These are phyloP conservation scores for Eucidaris tribuloides DNA, from an alignment of 35 echinoderm and acorn worm genomes.

Conservation along the genomic window DNA sequence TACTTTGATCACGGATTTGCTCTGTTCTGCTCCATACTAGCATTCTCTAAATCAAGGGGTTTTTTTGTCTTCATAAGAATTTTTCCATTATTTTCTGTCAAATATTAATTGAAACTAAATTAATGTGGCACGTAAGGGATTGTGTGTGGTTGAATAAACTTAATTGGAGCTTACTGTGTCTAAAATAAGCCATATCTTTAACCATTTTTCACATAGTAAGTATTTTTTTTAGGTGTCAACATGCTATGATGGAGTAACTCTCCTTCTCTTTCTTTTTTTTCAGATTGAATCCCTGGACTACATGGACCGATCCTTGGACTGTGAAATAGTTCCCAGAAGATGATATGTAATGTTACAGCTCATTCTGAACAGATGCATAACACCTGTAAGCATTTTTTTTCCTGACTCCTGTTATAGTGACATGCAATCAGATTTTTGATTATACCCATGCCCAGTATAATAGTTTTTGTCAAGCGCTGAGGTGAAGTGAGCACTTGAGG, in stretches of 20 bases:
- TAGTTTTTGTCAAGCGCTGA: not conserved
- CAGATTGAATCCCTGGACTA: constrained; percentile 86
- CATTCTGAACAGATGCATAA: constrained; percentile 80
- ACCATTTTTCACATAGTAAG: not conserved
- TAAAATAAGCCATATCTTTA: not conserved
- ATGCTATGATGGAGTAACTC: not conserved
- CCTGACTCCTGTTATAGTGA: not conserved
- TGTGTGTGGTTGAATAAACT: not conserved
- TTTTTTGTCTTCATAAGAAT: too few relatives aligned
- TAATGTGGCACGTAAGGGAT: not conserved
- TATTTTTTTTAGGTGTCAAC: not conserved
- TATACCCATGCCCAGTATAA: not conserved
- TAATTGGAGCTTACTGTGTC: not conserved
- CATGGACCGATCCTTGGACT: constrained; percentile 71
- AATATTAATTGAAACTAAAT: too few relatives aligned
- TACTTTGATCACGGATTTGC: too few relatives aligned
- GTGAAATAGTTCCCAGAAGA: constrained; percentile 74
- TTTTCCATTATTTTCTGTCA: too few relatives aligned
- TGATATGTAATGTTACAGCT: constrained; percentile 64
- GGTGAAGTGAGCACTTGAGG: not conserved
- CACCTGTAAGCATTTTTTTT: constrained; percentile 52
- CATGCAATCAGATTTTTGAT: not conserved
- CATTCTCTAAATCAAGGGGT: too few relatives aligned
- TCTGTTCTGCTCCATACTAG: too few relatives aligned
- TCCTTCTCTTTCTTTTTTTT: not conserved